phyloP scores from a whole-genome alignment of 53 echinoderm and acorn worm species.

The Patiria pectinifera region DNA sequence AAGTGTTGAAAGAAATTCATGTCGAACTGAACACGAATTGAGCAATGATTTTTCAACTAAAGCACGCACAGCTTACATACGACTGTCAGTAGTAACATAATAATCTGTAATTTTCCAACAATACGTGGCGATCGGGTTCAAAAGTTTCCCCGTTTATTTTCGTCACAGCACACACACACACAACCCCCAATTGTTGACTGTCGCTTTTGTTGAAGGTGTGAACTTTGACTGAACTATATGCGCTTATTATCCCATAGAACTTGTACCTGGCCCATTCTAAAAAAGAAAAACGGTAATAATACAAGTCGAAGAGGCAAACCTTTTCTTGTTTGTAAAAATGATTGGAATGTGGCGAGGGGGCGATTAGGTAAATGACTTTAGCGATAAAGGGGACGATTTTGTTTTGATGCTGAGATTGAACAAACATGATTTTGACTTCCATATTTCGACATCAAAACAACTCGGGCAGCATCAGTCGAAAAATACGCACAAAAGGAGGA shows the following conservation, averaged over 20 bases:
- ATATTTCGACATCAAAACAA: background rate
- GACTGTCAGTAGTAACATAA: no score
- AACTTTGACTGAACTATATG: background rate
- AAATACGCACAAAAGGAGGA: background rate
- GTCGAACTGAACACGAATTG: no score
- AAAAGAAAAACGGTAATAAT: background rate
- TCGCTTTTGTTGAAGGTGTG: background rate
- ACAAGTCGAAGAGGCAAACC: background rate
- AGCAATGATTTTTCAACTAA: no score
- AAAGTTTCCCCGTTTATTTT: conserved; percentile 6
- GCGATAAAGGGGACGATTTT: background rate
- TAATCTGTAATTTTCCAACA: no score
- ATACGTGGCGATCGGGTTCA: background rate
- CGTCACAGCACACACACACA: background rate
- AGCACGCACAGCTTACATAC: no score
- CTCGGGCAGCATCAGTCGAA: background rate
- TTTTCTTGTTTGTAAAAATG: background rate
- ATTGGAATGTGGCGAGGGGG: conserved; percentile 6
- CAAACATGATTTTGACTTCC: background rate
- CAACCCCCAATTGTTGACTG: background rate
- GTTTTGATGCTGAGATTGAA: conserved; percentile 6
- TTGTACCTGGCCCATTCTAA: background rate
- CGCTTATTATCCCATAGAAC: background rate
- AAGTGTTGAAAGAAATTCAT: no score
- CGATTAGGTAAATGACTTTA: conserved; percentile 4